A percentile compares a stretch with the other conserved stretches of the same genome.
These are phyloP conservation scores for Ctenicera cuprea DNA, from an alignment of 2,888 invertebrate species.

Conservation along the genomic window DNA sequence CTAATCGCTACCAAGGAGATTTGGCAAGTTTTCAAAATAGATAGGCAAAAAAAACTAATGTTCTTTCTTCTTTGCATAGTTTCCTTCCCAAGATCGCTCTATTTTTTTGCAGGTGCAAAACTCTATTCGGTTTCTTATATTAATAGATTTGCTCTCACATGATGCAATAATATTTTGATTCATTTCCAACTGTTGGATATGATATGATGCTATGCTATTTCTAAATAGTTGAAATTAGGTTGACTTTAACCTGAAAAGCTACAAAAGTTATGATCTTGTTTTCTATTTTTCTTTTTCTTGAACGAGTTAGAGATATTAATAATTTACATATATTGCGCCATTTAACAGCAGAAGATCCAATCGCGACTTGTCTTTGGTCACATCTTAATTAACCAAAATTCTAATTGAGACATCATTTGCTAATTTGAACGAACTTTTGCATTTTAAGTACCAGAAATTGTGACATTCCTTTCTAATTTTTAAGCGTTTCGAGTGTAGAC, in stretches of 20 bases:
- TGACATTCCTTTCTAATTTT: not conserved
- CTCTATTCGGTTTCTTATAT: slow-evolving; percentile 1
- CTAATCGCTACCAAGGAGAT: not conserved
- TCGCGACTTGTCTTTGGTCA: not conserved
- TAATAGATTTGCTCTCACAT: slow-evolving; percentile 14
- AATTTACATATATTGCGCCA: slow-evolving; percentile 2
- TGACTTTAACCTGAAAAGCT: slow-evolving; percentile 5
- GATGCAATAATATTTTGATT: slow-evolving; percentile 24
- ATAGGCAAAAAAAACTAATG: not conserved
- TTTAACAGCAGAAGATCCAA: not conserved
- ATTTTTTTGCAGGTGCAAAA: too few species aligned
- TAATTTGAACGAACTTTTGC: not conserved
- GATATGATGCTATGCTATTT: slow-evolving; percentile 4
- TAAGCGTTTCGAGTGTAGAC: not conserved
- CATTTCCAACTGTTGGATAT: slow-evolving; percentile 15
- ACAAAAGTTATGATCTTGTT: slow-evolving; percentile 16
- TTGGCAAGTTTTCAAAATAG: not conserved
- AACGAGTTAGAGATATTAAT: not conserved
- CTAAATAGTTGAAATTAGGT: slow-evolving; percentile 15
- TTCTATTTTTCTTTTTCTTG: not conserved
- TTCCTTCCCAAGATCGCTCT: too few species aligned
- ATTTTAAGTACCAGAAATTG: not conserved
- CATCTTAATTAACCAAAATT: not conserved
- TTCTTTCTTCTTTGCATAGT: too few species aligned
- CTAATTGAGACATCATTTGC: not conserved